Evolutionary conservation across 2,113 vertebrate species (phyloP).

Genomic region (Dipodomys ordii): DNA sequence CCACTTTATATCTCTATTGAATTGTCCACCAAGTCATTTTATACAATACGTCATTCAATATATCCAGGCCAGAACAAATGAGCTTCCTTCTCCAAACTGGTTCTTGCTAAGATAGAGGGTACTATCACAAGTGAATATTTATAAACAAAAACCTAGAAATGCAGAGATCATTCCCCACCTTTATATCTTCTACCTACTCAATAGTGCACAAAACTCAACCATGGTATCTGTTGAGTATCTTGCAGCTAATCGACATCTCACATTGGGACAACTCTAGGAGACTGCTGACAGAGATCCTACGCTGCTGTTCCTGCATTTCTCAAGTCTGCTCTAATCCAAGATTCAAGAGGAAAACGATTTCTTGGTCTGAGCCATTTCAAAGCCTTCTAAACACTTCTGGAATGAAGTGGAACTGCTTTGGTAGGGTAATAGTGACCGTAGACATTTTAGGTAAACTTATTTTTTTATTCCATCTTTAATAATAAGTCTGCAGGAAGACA

Average conservation of each 20-base stretch:
- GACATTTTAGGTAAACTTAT: neutral
- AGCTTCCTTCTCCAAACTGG: neutral
- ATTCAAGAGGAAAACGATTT: conserved; percentile 20
- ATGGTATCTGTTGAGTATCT: neutral
- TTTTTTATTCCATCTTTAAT: neutral
- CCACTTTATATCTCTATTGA: neutral
- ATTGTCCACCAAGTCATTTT: neutral
- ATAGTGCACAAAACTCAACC: neutral
- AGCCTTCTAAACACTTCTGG: neutral
- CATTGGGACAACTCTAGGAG: neutral
- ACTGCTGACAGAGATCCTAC: neutral
- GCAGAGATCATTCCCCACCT: neutral
- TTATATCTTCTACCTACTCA: neutral
- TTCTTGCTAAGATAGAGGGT: neutral
- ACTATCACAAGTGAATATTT: neutral
- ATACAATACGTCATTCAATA: neutral
- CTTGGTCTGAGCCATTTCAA: neutral
- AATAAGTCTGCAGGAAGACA: neutral
- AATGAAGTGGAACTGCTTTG: neutral
- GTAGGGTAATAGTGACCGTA: neutral
- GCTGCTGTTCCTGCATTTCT: neutral
- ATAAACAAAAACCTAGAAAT: conserved; percentile 2
- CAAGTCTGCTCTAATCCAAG: neutral
- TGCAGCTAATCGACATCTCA: neutral
- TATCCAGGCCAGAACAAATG: neutral